Percentiles rank a stretch among this genome's conserved stretches.
Conservation (phyloP, 2,888 invertebrate genomes). For the Mycalesis mineus region DNA sequence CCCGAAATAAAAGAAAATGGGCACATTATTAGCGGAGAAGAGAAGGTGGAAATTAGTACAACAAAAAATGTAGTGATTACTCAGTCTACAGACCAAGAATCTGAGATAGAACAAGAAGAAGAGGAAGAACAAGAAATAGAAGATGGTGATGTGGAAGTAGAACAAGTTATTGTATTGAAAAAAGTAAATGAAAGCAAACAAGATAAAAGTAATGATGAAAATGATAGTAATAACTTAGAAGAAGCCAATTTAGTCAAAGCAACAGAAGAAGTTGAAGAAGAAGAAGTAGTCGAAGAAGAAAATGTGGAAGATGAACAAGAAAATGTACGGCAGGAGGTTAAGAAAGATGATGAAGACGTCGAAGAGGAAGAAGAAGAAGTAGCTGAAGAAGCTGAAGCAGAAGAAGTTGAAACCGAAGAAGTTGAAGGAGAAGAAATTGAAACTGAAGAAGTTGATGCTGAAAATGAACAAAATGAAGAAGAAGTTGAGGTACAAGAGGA, state of each 20-base stretch:
- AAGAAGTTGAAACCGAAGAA: slow-evolving; percentile 24
- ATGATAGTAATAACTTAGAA: slow-evolving; percentile 17
- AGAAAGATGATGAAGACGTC: slow-evolving; percentile 33
- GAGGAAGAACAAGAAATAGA: slow-evolving; percentile 42
- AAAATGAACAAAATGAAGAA: slow-evolving; percentile 23
- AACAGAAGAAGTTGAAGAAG: slow-evolving; percentile 27
- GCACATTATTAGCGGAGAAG: slow-evolving; percentile 52
- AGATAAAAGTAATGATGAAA: slow-evolving; percentile 17
- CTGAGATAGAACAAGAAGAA: slow-evolving; percentile 37
- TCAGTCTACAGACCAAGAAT: slow-evolving; percentile 39
- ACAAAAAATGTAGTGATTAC: slow-evolving; percentile 58
- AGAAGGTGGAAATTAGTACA: slow-evolving; percentile 53
- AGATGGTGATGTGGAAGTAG: slow-evolving; percentile 38
- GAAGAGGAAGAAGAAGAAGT: slow-evolving; percentile 38
- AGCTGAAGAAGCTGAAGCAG: slow-evolving; percentile 21
- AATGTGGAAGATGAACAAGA: slow-evolving; percentile 29
- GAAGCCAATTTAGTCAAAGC: slow-evolving; percentile 5
- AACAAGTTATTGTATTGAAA: slow-evolving; percentile 29
- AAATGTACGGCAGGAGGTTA: slow-evolving; percentile 30
- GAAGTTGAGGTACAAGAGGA: slow-evolving; percentile 21
- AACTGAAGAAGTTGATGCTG: slow-evolving; percentile 26
- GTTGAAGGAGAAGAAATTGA: slow-evolving; percentile 34
- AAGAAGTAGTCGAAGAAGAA: slow-evolving; percentile 31
- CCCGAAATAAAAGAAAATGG: slow-evolving; percentile 39
- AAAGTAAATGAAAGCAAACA: slow-evolving; percentile 21